Evolutionary conservation across 2,888 invertebrate genomes (phyloP).

Genomic region (Rhodophaea formosa): DNA sequence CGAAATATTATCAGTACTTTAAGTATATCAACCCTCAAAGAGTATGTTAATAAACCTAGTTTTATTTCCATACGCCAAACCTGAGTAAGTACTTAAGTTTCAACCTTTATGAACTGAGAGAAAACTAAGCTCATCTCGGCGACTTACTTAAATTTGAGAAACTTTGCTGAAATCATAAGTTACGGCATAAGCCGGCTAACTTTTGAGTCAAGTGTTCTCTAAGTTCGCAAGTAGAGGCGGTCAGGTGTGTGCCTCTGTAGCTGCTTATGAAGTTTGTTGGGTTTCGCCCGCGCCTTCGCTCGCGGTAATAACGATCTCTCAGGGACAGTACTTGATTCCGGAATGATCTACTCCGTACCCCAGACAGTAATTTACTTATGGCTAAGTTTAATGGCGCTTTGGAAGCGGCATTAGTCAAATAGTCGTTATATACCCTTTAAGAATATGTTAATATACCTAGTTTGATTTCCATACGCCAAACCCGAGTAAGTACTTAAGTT

Average conservation of each 20-base stretch:
- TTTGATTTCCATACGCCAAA: background rate
- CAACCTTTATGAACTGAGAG: constrained; percentile 18
- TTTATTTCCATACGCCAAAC: background rate
- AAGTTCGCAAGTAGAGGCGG: constrained; percentile 21
- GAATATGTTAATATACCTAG: background rate
- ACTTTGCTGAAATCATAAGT: constrained; percentile 27
- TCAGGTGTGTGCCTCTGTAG: constrained; percentile 23
- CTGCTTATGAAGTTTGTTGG: constrained; percentile 3
- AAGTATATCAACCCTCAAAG: too few species aligned
- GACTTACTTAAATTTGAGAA: constrained; percentile 17
- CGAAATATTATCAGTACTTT: too few species aligned
- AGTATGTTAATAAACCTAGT: background rate
- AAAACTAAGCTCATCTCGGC: constrained; percentile 17
- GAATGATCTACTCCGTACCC: too few species aligned
- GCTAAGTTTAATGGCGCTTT: too few species aligned
- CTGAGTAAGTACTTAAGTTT: background rate
- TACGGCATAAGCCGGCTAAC: constrained; percentile 25
- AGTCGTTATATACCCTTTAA: too few species aligned
- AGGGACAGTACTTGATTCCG: too few species aligned
- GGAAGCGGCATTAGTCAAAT: too few species aligned
- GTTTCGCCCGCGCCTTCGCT: too few species aligned
- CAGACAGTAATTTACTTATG: too few species aligned
- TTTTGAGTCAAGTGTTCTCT: constrained; percentile 24
- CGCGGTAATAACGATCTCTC: too few species aligned
- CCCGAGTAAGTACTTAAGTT: background rate